Percentiles rank a stretch among this genome's conserved stretches.
Conservation (phyloP, 64 coral and sea anemone species). For the Trachythela sp. region DNA sequence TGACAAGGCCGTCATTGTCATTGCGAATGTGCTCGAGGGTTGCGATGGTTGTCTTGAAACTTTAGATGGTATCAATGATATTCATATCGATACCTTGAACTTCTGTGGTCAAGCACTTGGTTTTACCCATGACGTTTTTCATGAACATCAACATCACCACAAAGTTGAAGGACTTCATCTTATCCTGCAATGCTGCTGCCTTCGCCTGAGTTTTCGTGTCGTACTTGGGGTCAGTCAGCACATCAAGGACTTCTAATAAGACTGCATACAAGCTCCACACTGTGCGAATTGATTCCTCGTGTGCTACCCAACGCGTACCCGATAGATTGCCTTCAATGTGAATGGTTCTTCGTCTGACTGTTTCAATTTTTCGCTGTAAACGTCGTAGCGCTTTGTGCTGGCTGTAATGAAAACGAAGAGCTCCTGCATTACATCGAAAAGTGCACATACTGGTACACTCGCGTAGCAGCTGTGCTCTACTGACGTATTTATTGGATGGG, state of each 20-base stretch:
- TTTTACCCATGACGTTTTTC: neutral
- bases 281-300: no score
- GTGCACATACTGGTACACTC: neutral
- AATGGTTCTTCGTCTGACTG: neutral
- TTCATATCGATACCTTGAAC: neutral
- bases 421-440: neutral
- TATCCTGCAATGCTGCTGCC: no score
- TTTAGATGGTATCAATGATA: neutral
- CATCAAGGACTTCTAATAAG: no score
- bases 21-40: neutral
- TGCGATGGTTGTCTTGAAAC: no score
- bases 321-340: no score
- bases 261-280: no score
- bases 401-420: slow-evolving; percentile 1
- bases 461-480: slow-evolving; percentile 7
- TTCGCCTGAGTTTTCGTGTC: no score
- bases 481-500: neutral
- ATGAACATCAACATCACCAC: neutral
- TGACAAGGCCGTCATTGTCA: neutral
- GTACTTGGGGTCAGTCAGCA: no score
- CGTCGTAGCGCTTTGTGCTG: neutral
- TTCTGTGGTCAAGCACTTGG: neutral
- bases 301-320: no score
- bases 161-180: neutral
- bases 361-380: neutral